These are phyloP conservation scores for Theretra japonica DNA, from an alignment of 2,888 invertebrate species.

Conservation along the genomic window DNA sequence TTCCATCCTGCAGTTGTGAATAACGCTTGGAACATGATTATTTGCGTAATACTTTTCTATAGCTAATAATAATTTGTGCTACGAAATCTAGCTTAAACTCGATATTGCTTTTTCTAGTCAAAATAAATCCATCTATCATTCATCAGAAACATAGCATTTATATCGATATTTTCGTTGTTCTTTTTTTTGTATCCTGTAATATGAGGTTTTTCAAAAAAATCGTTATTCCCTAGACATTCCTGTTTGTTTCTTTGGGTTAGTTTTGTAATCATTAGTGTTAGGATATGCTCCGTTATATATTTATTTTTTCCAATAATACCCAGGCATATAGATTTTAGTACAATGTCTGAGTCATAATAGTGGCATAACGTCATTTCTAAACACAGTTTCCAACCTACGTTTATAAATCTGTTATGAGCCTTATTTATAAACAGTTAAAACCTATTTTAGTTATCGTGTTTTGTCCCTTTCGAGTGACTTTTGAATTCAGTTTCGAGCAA, in stretches of 20 bases:
- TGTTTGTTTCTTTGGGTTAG: conserved; percentile 18
- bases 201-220: conserved; percentile 18
- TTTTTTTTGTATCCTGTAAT: conserved; percentile 1
- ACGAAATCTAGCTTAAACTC: conserved; percentile 34
- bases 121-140: conserved; percentile 22
- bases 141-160: conserved; percentile 15
- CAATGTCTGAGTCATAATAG: neutral
- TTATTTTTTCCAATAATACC: neutral
- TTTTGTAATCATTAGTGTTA: conserved; percentile 17
- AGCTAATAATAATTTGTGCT: conserved; percentile 5
- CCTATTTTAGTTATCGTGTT: no score
- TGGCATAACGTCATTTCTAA: conserved; percentile 4
- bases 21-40: neutral
- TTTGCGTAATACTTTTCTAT: neutral
- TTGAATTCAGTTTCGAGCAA: no score
- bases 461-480: no score
- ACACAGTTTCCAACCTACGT: neutral
- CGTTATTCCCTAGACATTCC: conserved; percentile 39
- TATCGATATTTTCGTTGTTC: conserved; percentile 7
- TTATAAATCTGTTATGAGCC: no score
- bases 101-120: conserved; percentile 43
- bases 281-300: neutral
- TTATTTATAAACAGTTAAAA: no score
- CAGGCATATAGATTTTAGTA: conserved; percentile 11
- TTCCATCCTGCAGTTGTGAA: neutral